phyloP scores from a whole-genome alignment of 1,140 invertebrate genomes.

The Acromyrmex charruanus region DNA sequence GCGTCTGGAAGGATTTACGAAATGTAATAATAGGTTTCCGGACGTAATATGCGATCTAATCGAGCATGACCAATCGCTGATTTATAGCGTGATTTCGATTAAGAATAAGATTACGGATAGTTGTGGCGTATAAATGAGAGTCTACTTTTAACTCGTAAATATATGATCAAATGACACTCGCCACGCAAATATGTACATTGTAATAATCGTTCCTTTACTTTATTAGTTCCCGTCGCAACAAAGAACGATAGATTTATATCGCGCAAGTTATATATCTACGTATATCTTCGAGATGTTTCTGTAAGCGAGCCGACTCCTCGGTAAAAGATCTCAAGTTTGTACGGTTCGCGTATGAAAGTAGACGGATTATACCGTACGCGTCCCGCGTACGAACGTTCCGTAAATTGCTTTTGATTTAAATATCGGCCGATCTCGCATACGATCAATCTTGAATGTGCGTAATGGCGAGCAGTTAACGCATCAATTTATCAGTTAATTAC shows the following conservation, averaged over 20 bases:
- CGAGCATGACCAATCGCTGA: slow-evolving; percentile 67
- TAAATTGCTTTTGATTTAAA: slow-evolving; percentile 74
- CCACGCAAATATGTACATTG: slow-evolving; percentile 6
- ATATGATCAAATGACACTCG: slow-evolving; percentile 18
- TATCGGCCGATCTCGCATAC: slow-evolving; percentile 60
- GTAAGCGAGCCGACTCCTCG: not conserved
- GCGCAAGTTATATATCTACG: not conserved
- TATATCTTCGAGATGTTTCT: not conserved
- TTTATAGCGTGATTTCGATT: slow-evolving; percentile 53
- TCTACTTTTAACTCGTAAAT: slow-evolving; percentile 24
- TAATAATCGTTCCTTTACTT: not conserved
- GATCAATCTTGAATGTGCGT: slow-evolving; percentile 67
- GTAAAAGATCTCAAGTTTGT: slow-evolving; percentile 10
- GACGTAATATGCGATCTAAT: slow-evolving; percentile 70
- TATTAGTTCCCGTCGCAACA: not conserved
- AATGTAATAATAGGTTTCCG: slow-evolving; percentile 73
- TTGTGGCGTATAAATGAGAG: not conserved
- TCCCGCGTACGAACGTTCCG: slow-evolving; percentile 20
- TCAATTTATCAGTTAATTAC: slow-evolving; percentile 81
- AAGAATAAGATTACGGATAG: slow-evolving; percentile 53
- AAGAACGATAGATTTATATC: slow-evolving; percentile 1
- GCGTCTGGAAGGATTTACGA: slow-evolving; percentile 63
- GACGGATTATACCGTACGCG: slow-evolving; percentile 7
- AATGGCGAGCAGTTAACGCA: slow-evolving; percentile 73
- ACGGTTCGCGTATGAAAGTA: slow-evolving; percentile 13